These are phyloP conservation scores for Glaucidium brasilianum DNA, from an alignment of 2,113 vertebrate species.

Conservation along the genomic window DNA sequence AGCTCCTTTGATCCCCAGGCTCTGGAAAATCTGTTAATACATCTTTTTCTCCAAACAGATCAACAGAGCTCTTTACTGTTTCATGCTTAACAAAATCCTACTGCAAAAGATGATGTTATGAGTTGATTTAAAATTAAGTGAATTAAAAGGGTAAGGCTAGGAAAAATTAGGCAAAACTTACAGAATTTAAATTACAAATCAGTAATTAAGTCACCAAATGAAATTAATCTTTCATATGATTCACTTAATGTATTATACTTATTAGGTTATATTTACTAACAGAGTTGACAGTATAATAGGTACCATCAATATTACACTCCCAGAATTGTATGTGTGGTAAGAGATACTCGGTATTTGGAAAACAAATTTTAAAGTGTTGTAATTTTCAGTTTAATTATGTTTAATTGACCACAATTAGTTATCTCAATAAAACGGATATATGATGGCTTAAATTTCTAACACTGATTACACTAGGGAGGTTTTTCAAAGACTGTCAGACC, in stretches of 20 bases:
- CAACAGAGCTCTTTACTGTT: not conserved
- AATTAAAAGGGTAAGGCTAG: not conserved
- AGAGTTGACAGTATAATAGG: not conserved
- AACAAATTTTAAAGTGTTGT: not conserved
- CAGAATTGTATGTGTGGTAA: not conserved
- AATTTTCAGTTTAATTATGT: not conserved
- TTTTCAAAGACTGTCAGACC: not conserved
- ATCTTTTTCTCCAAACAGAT: not conserved
- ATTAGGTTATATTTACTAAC: slow-evolving; percentile 1
- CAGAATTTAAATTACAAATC: slow-evolving; percentile 10
- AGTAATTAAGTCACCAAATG: not conserved
- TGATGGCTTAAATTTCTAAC: not conserved
- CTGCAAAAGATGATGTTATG: not conserved
- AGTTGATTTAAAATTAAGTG: not conserved
- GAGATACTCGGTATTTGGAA: not conserved
- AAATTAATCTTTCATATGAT: not conserved
- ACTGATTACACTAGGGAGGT: not conserved
- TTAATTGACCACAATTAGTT: not conserved
- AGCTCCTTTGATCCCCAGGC: not conserved
- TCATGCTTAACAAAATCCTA: not conserved
- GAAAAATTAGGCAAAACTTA: not conserved
- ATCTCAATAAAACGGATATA: not conserved
- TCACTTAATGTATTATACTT: not conserved
- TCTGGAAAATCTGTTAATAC: not conserved
- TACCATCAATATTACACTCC: not conserved